Evolutionary conservation across 1,140 invertebrate genomes (phyloP).

Genomic region (Anoplophora glabripennis): DNA sequence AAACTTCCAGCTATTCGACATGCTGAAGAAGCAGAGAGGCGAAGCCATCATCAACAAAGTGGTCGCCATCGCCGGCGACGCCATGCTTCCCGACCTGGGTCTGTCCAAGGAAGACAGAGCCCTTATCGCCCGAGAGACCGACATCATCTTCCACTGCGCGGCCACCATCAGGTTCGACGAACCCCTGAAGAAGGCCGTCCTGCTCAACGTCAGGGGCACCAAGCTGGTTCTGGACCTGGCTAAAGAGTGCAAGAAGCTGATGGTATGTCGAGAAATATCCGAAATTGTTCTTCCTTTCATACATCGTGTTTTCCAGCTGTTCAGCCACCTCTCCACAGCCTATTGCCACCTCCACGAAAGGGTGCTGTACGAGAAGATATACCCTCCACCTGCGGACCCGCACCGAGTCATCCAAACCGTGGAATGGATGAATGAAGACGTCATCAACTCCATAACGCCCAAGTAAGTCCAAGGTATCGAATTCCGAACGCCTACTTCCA

Average conservation of each 20-base stretch:
- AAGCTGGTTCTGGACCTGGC: constrained; percentile 62
- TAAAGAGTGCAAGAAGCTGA: background rate
- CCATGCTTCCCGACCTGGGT: constrained; percentile 58
- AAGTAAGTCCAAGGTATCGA: constrained; percentile 27
- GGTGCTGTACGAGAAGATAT: constrained; percentile 66
- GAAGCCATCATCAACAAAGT: constrained; percentile 58
- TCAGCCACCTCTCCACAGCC: constrained; percentile 61
- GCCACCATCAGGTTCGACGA: constrained; percentile 70
- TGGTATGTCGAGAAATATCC: background rate
- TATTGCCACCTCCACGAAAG: constrained; percentile 67
- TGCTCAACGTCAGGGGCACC: constrained; percentile 57
- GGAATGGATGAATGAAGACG: constrained; percentile 66
- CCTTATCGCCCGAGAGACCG: constrained; percentile 54
- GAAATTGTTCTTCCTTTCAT: background rate
- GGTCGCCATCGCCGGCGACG: constrained; percentile 76
- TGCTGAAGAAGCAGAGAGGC: constrained; percentile 29
- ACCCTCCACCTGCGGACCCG: constrained; percentile 70
- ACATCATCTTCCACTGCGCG: constrained; percentile 65
- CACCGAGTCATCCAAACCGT: constrained; percentile 64
- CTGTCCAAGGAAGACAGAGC: constrained; percentile 49
- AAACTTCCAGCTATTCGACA: constrained; percentile 39
- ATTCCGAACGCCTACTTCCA: no score
- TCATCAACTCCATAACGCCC: constrained; percentile 33
- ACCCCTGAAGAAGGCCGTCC: constrained; percentile 59
- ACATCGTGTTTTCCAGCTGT: constrained; percentile 33